A percentile compares a stretch with the other conserved stretches of the same genome.
Evolutionary conservation across 2,113 vertebrate genomes (phyloP).

Genomic region (Pomatorhinus ruficollis): DNA sequence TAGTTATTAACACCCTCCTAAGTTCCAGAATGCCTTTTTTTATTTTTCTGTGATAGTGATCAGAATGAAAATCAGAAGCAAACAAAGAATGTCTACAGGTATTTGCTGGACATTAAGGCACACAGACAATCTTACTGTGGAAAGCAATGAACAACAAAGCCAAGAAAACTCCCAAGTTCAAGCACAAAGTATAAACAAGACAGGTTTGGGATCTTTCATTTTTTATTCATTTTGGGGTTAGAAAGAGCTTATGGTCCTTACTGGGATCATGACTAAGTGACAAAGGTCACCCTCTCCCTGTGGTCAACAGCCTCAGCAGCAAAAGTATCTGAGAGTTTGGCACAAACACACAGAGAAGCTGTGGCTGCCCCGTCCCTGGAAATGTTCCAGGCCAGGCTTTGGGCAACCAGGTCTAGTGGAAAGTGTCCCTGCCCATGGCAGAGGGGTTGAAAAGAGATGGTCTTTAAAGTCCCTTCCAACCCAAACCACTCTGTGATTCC

Average conservation of each 20-base stretch:
- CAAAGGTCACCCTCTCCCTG: background rate
- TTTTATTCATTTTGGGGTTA: background rate
- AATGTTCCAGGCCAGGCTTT: background rate
- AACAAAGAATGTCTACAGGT: background rate
- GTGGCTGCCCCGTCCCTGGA: background rate
- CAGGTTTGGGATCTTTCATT: background rate
- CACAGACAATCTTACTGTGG: background rate
- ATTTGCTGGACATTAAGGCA: background rate
- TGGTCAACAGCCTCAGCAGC: background rate
- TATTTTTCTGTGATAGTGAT: conserved; percentile 2
- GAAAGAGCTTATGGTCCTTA: background rate
- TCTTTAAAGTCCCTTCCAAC: background rate
- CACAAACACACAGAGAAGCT: background rate
- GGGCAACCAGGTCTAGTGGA: background rate
- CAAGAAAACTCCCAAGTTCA: background rate
- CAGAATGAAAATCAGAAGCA: conserved; percentile 32
- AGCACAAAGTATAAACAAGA: background rate
- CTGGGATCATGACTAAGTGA: background rate
- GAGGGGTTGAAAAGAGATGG: background rate
- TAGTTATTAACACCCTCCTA: conserved; percentile 68
- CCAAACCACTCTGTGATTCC: background rate
- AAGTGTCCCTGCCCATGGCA: background rate
- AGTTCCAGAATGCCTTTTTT: background rate
- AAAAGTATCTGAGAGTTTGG: background rate
- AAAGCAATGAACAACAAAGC: background rate